Conservation (phyloP, 2,888 invertebrate species). For the Synanthedon myopaeformis region DNA sequence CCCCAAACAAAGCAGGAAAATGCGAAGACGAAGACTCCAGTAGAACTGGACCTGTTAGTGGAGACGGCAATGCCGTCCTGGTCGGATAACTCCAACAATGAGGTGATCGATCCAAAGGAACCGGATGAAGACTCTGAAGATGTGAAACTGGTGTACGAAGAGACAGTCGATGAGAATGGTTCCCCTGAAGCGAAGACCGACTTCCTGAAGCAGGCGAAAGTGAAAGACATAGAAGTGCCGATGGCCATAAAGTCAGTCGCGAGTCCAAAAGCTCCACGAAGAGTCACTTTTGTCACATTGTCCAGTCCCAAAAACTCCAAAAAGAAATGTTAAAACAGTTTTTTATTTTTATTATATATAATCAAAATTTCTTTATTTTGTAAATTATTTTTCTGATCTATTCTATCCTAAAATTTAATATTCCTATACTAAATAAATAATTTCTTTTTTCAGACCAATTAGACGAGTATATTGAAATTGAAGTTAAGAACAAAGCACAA, state of each 20-base stretch:
- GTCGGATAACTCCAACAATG: conserved; percentile 59
- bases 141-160: conserved; percentile 71
- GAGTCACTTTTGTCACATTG: conserved; percentile 80
- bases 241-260: conserved; percentile 21
- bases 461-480: no score
- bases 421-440: no score
- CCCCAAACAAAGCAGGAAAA: conserved; percentile 20
- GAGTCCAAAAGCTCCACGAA: conserved; percentile 71
- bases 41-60: conserved; percentile 49
- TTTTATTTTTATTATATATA: no score
- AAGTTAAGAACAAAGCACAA: no score
- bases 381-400: no score
- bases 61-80: conserved; percentile 63
- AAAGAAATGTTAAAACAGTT: conserved; percentile 29
- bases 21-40: conserved; percentile 44
- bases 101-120: conserved; percentile 35
- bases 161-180: conserved; percentile 31
- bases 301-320: conserved; percentile 82
- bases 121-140: conserved; percentile 64
- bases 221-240: conserved; percentile 38
- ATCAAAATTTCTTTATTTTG: no score
- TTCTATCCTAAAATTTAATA: no score
- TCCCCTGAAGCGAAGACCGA: conserved; percentile 11
- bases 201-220: conserved; percentile 46
- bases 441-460: no score